These are phyloP conservation scores for Tringa solitaria DNA, from an alignment of 2,113 vertebrate species.

Conservation along the genomic window DNA sequence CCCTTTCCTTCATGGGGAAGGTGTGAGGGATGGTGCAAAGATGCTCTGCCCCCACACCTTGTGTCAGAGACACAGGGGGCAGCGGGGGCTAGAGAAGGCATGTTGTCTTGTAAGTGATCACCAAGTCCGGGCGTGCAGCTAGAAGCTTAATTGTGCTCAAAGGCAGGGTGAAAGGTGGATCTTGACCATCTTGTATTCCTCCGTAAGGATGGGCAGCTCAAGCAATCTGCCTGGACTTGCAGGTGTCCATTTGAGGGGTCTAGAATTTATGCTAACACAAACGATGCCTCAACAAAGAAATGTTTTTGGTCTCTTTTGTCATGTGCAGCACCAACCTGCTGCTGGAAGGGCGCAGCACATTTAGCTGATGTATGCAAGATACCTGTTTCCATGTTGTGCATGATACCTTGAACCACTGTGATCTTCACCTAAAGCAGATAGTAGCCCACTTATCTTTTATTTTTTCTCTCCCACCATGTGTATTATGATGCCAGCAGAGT, in stretches of 20 bases:
- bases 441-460: neutral
- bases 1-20: neutral
- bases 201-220: neutral
- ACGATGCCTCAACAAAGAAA: neutral
- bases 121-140: neutral
- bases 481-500: neutral
- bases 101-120: no score
- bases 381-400: neutral
- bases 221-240: neutral
- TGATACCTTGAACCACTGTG: neutral
- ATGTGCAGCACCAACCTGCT: neutral
- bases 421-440: neutral
- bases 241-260: neutral
- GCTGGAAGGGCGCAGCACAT: neutral
- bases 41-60: neutral
- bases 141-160: neutral
- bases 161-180: neutral
- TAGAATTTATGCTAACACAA: neutral
- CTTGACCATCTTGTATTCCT: neutral
- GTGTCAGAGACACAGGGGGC: rapidly evolving
- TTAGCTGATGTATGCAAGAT: rapidly evolving
- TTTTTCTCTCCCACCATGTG: neutral
- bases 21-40: neutral
- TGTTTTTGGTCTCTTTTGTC: neutral
- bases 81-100: neutral